phyloP scores from a whole-genome alignment of 2,797 vertebrate species.

The Pseudochromis fuscus region DNA sequence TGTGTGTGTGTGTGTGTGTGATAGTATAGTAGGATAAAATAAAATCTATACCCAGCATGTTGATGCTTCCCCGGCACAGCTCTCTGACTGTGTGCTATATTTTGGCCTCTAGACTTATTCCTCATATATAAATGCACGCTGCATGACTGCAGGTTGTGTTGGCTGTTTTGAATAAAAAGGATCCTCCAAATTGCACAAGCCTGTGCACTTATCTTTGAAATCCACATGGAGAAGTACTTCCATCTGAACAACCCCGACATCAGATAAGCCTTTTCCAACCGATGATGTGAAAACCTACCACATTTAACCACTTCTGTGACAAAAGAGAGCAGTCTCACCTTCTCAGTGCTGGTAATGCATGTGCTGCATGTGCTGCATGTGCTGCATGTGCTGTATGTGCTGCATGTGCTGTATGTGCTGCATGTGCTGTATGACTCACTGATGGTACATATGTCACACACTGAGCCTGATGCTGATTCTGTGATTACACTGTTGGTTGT shows the following conservation, averaged over 20 bases:
- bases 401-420: not conserved
- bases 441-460: too few relatives aligned
- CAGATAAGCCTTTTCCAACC: conserved; percentile 39
- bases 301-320: not conserved
- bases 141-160: conserved; percentile 34
- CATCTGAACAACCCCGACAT: conserved; percentile 48
- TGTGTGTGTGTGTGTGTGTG: too few relatives aligned
- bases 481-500: too few relatives aligned
- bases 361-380: too few relatives aligned
- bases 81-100: conserved; percentile 4
- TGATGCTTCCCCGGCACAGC: conserved; percentile 7
- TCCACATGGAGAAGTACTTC: conserved; percentile 61
- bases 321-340: conserved; percentile 1
- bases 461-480: not conserved
- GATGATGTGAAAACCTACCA: conserved; percentile 22
- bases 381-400: not conserved
- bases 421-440: not conserved
- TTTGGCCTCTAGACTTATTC: conserved; percentile 26
- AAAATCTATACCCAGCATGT: not conserved
- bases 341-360: not conserved
- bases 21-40: not conserved
- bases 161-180: conserved; percentile 57
- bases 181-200: conserved; percentile 47
- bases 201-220: conserved; percentile 61
- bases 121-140: conserved; percentile 40